Conservation (phyloP, 2,797 vertebrate genomes). For the Sphenodon punctatus region DNA sequence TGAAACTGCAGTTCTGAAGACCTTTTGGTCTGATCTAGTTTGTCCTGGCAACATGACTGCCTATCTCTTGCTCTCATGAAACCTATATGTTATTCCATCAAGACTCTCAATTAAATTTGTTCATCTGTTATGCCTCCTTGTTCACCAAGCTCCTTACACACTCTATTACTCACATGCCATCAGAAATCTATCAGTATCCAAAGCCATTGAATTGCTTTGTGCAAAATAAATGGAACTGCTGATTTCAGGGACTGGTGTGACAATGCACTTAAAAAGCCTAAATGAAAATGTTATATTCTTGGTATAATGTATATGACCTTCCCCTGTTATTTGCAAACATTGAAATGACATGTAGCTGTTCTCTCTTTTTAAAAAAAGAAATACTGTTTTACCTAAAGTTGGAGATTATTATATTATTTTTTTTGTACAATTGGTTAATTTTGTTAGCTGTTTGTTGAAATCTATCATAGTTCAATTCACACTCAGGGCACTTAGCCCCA, state of each 20-base stretch:
- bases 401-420: no score
- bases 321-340: neutral
- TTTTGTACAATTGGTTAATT: neutral
- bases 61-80: neutral
- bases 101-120: neutral
- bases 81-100: neutral
- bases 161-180: neutral
- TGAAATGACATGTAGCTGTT: neutral
- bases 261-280: neutral
- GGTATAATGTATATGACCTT: neutral
- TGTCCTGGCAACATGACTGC: neutral
- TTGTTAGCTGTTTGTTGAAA: neutral
- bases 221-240: neutral
- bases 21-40: neutral
- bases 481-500: no score
- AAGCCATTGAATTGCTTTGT: neutral
- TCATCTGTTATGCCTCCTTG: neutral
- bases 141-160: neutral
- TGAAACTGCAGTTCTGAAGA: neutral
- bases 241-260: neutral
- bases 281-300: neutral
- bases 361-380: neutral
- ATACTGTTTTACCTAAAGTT: neutral
- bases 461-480: neutral
- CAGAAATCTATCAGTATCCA: constrained; percentile 1